A percentile compares a stretch with the other conserved stretches of the same genome.
Evolutionary conservation across 2,888 invertebrate genomes (phyloP).

Genomic region (Nephrotoma flavescens): DNA sequence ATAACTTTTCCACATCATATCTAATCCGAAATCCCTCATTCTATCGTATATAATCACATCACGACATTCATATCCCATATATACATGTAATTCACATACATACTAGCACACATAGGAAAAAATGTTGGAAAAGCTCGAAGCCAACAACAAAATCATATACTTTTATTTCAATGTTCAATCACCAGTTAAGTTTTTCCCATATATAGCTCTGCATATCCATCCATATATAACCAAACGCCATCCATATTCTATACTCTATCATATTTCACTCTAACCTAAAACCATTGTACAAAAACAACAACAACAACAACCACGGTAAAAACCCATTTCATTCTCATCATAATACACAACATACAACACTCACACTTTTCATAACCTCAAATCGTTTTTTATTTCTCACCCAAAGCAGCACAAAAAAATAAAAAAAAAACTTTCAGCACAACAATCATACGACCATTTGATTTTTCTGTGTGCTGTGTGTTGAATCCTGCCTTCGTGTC

Average conservation of each 20-base stretch:
- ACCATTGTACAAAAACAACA: background rate
- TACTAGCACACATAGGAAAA: background rate
- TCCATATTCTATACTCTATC: background rate
- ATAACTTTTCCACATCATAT: background rate
- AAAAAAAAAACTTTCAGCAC: background rate
- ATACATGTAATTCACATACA: background rate
- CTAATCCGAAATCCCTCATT: background rate
- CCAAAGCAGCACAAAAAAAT: background rate
- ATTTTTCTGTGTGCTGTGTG: background rate
- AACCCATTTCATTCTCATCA: background rate
- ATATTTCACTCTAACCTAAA: background rate
- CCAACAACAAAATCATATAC: background rate
- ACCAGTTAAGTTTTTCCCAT: background rate
- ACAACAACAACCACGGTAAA: background rate
- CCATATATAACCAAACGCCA: background rate
- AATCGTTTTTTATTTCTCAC: background rate
- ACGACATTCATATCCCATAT: background rate
- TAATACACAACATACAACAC: background rate
- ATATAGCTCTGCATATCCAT: background rate
- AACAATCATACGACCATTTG: background rate
- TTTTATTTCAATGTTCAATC: background rate
- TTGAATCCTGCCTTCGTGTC: background rate
- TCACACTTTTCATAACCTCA: background rate
- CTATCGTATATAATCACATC: background rate
- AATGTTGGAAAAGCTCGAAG: background rate